Conservation (phyloP, 2,797 vertebrate genomes). For the Lutjanus argentimaculatus region DNA sequence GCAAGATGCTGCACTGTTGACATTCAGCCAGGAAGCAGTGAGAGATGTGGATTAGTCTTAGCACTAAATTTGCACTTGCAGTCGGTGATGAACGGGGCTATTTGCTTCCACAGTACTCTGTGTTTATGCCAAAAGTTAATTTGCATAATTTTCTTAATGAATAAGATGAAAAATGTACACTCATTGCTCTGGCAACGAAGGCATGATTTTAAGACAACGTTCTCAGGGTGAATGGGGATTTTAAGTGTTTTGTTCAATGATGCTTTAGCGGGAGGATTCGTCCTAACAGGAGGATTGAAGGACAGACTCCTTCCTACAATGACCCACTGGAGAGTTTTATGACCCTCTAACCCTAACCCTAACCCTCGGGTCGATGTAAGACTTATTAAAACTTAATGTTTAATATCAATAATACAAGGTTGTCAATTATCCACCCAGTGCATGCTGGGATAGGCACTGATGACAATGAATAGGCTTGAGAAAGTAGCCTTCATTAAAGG, state of each 20-base stretch:
- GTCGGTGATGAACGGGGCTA: constrained; percentile 31
- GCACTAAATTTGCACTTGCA: constrained; percentile 24
- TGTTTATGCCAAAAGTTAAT: constrained; percentile 52
- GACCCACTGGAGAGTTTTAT: background rate
- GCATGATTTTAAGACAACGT: constrained; percentile 9
- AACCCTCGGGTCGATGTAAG: background rate
- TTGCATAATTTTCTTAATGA: constrained; percentile 60
- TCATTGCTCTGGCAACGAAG: constrained; percentile 1
- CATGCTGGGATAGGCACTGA: background rate
- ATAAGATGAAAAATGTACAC: constrained; percentile 38
- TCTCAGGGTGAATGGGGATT: background rate
- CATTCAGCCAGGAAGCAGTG: constrained; percentile 33
- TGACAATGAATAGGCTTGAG: constrained; percentile 7
- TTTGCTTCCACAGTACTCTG: constrained; percentile 37
- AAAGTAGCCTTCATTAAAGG: constrained; percentile 11
- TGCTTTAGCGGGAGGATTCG: background rate
- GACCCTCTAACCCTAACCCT: too few relatives aligned
- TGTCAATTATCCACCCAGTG: constrained; percentile 15
- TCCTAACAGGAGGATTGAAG: constrained; percentile 4
- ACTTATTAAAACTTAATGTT: constrained; percentile 19
- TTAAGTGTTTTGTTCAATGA: constrained; percentile 2
- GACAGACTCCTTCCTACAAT: background rate
- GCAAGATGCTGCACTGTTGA: constrained; percentile 30
- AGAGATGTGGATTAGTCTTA: constrained; percentile 21
- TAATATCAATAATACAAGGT: constrained; percentile 31